These are phyloP conservation scores for Xylocopa sonorina DNA, from an alignment of 1,140 invertebrate genomes.

Conservation along the genomic window DNA sequence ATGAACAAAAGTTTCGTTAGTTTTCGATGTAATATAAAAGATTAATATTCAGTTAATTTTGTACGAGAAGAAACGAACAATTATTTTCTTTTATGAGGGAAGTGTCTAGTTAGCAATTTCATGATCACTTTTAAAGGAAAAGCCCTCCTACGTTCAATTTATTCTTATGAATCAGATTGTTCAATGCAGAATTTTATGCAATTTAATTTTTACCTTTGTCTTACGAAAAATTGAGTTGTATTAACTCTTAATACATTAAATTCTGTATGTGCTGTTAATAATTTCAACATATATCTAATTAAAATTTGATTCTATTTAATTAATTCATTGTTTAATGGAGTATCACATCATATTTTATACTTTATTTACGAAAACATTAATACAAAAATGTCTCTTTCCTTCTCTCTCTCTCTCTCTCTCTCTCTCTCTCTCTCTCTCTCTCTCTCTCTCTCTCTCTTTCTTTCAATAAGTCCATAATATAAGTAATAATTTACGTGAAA, in stretches of 20 bases:
- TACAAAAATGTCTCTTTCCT: not conserved
- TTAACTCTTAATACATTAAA: too few relatives aligned
- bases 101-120: not conserved
- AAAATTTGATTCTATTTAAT: too few relatives aligned
- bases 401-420: too few relatives aligned
- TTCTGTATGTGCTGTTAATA: too few relatives aligned
- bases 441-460: not conserved
- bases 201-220: not conserved
- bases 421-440: too few relatives aligned
- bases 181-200: not conserved
- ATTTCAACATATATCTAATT: not conserved
- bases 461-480: not conserved
- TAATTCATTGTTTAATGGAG: too few relatives aligned
- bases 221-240: not conserved
- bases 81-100: not conserved
- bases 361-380: not conserved
- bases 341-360: not conserved
- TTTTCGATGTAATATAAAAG: not conserved
- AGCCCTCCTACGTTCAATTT: conserved; percentile 30
- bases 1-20: not conserved
- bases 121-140: not conserved
- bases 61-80: too few relatives aligned
- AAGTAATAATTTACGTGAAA: not conserved
- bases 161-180: not conserved
- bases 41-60: too few relatives aligned